phyloP scores from a whole-genome alignment of 2,113 vertebrate species.

The Megaptera novaeangliae region DNA sequence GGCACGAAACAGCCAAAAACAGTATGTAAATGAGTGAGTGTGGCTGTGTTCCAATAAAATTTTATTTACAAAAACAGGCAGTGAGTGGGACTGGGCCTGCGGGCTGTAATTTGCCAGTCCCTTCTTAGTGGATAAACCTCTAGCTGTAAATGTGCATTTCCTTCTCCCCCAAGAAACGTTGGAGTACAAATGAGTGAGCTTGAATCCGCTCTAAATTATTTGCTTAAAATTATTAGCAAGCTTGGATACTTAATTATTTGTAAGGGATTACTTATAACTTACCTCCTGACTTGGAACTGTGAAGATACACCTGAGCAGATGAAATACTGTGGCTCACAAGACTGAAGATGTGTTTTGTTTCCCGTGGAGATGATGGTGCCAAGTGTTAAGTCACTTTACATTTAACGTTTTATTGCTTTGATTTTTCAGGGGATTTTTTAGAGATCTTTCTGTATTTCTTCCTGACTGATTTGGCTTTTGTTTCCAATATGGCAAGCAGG shows the following conservation, averaged over 20 bases:
- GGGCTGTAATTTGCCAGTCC: background rate
- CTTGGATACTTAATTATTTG: background rate
- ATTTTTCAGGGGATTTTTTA: background rate
- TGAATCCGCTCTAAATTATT: background rate
- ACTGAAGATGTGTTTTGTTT: background rate
- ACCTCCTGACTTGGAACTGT: background rate
- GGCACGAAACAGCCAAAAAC: background rate
- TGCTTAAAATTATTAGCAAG: background rate
- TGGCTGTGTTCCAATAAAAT: background rate
- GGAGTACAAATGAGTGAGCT: background rate
- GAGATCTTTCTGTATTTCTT: background rate
- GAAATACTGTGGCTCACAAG: background rate
- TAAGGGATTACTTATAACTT: background rate
- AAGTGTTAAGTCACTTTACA: background rate
- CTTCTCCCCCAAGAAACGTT: background rate
- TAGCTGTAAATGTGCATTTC: background rate
- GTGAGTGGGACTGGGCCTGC: background rate
- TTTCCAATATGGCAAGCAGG: background rate
- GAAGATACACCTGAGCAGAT: background rate
- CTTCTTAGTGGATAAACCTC: background rate
- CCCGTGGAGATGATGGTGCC: background rate
- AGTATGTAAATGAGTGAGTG: fast-evolving
- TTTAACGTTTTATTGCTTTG: background rate
- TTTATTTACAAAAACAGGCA: background rate
- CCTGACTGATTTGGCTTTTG: background rate